phyloP scores from a whole-genome alignment of 2,113 vertebrate species.

The Crypturellus undulatus region DNA sequence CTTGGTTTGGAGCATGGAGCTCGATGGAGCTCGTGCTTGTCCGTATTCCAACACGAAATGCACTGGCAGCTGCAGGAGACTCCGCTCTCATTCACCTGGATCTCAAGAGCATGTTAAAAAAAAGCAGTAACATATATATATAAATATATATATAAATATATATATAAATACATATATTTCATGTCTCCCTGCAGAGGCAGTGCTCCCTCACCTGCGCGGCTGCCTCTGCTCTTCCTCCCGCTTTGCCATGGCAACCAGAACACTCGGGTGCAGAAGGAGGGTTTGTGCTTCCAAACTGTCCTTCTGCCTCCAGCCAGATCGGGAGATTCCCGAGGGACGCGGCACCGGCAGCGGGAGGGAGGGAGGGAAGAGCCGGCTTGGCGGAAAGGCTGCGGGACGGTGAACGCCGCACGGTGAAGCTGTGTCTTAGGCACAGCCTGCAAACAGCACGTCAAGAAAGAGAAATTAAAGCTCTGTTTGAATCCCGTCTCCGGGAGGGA shows the following conservation, averaged over 20 bases:
- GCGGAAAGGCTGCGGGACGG: not conserved
- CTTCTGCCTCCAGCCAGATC: not conserved
- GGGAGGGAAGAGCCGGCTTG: not conserved
- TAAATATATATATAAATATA: too few relatives aligned
- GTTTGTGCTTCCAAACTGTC: not conserved
- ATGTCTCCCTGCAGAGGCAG: accelerated
- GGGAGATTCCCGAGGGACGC: not conserved
- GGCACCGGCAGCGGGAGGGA: accelerated
- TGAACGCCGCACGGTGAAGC: not conserved
- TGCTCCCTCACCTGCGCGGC: not conserved
- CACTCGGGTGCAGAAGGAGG: not conserved
- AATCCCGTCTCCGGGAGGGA: not conserved
- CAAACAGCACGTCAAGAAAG: accelerated
- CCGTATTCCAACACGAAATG: accelerated
- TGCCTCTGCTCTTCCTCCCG: not conserved
- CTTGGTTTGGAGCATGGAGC: not conserved
- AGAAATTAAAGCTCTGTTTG: not conserved
- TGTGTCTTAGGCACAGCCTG: not conserved
- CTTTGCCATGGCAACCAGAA: conserved; percentile 63
- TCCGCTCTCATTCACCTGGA: not conserved
- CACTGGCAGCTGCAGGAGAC: accelerated
- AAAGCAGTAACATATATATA: not conserved
- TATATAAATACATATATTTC: not conserved
- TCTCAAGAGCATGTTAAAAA: not conserved
- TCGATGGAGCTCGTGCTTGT: not conserved